Evolutionary conservation across 2,888 invertebrate genomes (phyloP), one percentile per base, ranked within the genome.

Genomic region (Megalurothrips usitatus): DNA sequence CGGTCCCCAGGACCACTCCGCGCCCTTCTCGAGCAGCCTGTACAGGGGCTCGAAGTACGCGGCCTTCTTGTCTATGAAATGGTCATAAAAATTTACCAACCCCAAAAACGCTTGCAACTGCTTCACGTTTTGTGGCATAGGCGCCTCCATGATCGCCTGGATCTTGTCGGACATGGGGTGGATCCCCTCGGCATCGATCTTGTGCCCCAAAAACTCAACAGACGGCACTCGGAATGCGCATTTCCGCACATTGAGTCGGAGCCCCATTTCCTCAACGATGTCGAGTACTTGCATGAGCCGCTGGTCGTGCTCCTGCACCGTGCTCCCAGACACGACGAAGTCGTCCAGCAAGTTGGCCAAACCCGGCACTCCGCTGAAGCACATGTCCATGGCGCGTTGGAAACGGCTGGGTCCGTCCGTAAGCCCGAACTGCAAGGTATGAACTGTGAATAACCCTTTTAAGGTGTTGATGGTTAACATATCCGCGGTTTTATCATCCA

Each of bases 241-340:
- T 17, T 78, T 81, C 17, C 85, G 84, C 43, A 48, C 11, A 17
- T 75, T 82, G n/a, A 81, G 26, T 26, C 63, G 81, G 1, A 82
- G 26, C 26, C 80, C 79, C 47, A 48, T 19, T n/a, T 82, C 79
- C 26, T 19, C 10, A 1, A 82, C 47, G 3, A 48, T 12, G n/a
- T 47, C 17, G 19, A 82, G 52, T 4, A 82, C 80, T 26, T 28
- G 34, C 12, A 80, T 26, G 34, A 83, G 58, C 6, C 81, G 34
- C 8, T 47, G 14, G 75, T 83, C 81, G 79, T 82, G 83, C 79
- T 83, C 82, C 79, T 83, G 81, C n/a, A 75, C 11, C 11, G 78
- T 79, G 1, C 58, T n/a, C 3, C 82, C 82, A 17, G 26, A 52
- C 79, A 82, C 80, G 19, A 82, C 75, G 11, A 82, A 79, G 52